Percentiles rank a stretch among this genome's conserved stretches.
phyloP scores from a whole-genome alignment of 2,113 vertebrate genomes.

The Tachuris rubrigastra region DNA sequence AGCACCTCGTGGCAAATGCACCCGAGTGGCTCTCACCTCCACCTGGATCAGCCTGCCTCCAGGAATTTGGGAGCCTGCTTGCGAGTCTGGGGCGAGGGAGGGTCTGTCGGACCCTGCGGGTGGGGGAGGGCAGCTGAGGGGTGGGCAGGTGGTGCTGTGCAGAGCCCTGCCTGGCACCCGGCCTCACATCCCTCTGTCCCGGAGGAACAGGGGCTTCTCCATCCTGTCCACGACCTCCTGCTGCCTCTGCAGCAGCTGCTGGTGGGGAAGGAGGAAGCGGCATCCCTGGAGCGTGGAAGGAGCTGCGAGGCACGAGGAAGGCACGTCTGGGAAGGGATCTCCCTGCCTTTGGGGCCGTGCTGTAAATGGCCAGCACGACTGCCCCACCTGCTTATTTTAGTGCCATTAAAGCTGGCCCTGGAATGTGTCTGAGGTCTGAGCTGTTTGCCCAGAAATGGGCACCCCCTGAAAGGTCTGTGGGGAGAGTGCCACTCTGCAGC shows the following conservation, averaged over 20 bases:
- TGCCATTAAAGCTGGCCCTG: background rate
- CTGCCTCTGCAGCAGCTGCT: background rate
- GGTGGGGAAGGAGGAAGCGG: background rate
- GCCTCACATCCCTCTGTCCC: background rate
- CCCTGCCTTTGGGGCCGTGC: background rate
- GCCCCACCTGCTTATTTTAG: background rate
- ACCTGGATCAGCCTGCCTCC: background rate
- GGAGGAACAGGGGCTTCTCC: background rate
- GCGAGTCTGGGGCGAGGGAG: background rate
- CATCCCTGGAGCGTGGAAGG: background rate
- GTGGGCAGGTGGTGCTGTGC: background rate
- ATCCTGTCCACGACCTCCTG: background rate
- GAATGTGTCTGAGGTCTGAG: rapidly evolving
- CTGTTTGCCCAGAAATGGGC: background rate
- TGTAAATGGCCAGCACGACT: background rate
- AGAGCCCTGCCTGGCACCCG: background rate
- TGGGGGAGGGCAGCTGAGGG: background rate
- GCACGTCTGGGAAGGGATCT: background rate
- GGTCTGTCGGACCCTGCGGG: background rate
- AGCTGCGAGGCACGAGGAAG: background rate
- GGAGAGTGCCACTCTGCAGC: background rate
- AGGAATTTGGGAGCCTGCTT: background rate
- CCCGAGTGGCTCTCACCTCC: background rate
- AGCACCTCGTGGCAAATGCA: background rate
- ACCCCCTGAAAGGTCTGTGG: background rate